phyloP scores from a whole-genome alignment of 2,113 vertebrate species.

The Pollachius pollachius region DNA sequence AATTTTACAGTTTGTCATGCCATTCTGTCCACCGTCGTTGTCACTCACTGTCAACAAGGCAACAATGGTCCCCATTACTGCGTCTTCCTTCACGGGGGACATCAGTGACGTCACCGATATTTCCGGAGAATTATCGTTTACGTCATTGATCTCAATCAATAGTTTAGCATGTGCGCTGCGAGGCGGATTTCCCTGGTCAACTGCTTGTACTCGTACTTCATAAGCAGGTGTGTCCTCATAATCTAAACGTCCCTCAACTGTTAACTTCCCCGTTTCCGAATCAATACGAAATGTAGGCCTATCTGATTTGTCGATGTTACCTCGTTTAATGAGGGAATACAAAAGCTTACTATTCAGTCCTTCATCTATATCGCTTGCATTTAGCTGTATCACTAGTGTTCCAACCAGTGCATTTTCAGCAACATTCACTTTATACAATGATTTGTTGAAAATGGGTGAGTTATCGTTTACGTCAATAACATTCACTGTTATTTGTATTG shows the following conservation, averaged over 20 bases:
- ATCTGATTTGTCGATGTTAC: conserved; percentile 43
- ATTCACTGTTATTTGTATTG: conserved; percentile 37
- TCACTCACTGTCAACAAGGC: conserved; percentile 14
- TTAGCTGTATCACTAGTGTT: conserved; percentile 36
- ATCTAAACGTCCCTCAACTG: conserved; percentile 7
- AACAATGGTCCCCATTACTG: not conserved
- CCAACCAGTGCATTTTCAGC: conserved; percentile 40
- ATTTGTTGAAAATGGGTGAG: conserved; percentile 41
- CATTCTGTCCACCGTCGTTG: conserved; percentile 10
- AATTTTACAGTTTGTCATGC: conserved; percentile 30
- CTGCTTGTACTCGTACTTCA: conserved; percentile 11
- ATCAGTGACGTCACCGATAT: conserved; percentile 11
- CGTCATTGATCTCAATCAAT: conserved; percentile 12
- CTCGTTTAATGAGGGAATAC: conserved; percentile 64
- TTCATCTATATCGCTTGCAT: conserved; percentile 62
- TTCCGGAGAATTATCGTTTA: conserved; percentile 19
- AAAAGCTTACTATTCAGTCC: conserved; percentile 17
- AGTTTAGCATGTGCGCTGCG: conserved; percentile 9
- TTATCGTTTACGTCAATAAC: conserved; percentile 60
- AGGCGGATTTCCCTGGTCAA: conserved; percentile 1
- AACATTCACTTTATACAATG: conserved; percentile 46
- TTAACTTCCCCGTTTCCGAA: conserved; percentile 5
- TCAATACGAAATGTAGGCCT: not conserved
- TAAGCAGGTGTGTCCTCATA: conserved; percentile 5
- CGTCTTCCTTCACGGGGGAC: conserved; percentile 16